Evolutionary conservation across 1,140 invertebrate species (phyloP).

Genomic region (Tetranychus cinnabarinus): DNA sequence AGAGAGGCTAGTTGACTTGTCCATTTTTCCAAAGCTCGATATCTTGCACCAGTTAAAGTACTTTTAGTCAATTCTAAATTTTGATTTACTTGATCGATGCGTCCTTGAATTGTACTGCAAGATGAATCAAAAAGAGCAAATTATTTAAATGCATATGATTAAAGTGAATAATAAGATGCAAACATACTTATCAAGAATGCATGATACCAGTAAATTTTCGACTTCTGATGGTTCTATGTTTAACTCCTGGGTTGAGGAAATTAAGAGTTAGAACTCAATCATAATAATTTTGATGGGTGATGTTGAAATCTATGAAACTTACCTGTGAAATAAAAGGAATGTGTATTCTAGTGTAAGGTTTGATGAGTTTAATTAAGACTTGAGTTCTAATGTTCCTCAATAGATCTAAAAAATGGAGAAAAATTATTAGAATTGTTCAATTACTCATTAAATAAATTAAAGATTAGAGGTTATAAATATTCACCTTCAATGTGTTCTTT

Average conservation of each 20-base stretch:
- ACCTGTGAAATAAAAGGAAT: conserved; percentile 88
- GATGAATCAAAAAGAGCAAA: conserved; percentile 4
- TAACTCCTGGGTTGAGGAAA: conserved; percentile 34
- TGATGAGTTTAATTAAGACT: conserved; percentile 89
- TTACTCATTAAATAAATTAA: conserved; percentile 1
- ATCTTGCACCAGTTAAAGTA: conserved; percentile 53
- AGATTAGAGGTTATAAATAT: background rate
- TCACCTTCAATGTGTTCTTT: conserved; percentile 86
- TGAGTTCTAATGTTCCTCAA: conserved; percentile 90
- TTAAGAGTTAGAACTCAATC: background rate
- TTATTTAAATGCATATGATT: background rate
- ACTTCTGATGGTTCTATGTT: conserved; percentile 92
- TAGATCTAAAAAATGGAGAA: conserved; percentile 39
- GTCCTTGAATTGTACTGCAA: conserved; percentile 70
- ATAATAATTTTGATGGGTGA: background rate
- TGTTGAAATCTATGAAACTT: conserved; percentile 5
- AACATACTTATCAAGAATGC: conserved; percentile 78
- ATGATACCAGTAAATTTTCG: conserved; percentile 89
- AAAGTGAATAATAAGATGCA: background rate
- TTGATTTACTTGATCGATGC: conserved; percentile 90
- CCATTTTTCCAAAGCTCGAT: conserved; percentile 88
- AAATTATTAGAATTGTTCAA: background rate
- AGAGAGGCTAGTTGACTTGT: conserved; percentile 65
- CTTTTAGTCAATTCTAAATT: conserved; percentile 68
- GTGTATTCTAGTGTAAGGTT: conserved; percentile 91